Conservation (phyloP, 2,888 invertebrate genomes). For the Caenorhabditis doughertyi region DNA sequence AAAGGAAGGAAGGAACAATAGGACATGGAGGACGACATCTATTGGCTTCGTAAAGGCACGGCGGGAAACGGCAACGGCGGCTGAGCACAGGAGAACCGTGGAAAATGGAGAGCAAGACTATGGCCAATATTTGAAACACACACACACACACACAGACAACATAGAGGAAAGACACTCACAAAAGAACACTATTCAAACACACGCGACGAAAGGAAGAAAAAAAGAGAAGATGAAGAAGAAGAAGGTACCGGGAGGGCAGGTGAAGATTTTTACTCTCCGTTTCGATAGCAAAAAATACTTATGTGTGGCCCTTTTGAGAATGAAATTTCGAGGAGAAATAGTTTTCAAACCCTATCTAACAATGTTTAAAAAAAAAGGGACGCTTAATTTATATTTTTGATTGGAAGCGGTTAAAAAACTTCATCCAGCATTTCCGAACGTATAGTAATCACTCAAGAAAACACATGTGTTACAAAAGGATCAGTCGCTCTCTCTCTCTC, state of each 20-base stretch:
- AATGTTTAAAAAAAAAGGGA: not conserved
- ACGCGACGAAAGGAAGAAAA: not conserved
- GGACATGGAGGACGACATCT: not conserved
- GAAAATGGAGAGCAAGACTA: constrained; percentile 26
- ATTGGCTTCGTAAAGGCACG: not conserved
- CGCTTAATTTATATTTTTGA: too few species aligned
- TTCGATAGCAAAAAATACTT: constrained; percentile 5
- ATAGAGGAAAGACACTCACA: constrained; percentile 42
- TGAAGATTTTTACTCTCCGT: constrained; percentile 21
- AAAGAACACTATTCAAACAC: constrained; percentile 62
- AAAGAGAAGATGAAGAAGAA: constrained; percentile 21
- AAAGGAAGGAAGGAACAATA: constrained; percentile 12
- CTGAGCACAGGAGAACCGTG: constrained; percentile 35
- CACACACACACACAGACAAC: constrained; percentile 40
- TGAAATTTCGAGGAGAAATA: not conserved
- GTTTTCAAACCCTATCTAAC: not conserved
- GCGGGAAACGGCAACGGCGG: not conserved
- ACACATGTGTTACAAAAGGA: not conserved
- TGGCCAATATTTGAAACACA: constrained; percentile 60
- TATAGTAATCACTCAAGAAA: not conserved
- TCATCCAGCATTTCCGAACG: not conserved
- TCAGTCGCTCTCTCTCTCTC: not conserved
- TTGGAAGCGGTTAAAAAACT: too few species aligned
- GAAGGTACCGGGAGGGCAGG: constrained; percentile 10
- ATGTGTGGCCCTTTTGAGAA: constrained; percentile 12